Evolutionary conservation across 2,888 invertebrate species (phyloP).

Genomic region (Phania funesta): DNA sequence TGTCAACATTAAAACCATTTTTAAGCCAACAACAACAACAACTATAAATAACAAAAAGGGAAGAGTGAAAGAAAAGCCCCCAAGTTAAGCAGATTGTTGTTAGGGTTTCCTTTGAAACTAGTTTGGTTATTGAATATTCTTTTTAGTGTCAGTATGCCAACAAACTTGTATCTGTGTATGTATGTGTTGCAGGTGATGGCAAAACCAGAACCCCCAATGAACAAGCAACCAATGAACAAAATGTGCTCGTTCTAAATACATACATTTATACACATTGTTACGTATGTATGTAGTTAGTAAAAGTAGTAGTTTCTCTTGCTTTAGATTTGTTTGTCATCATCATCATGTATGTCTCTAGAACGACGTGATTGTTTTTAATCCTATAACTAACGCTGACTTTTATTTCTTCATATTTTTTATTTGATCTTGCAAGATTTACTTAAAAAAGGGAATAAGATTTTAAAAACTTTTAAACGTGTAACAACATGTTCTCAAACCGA

Average conservation of each 20-base stretch:
- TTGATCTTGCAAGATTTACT: background rate
- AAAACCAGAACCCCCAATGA: background rate
- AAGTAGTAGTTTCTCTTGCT: constrained; percentile 11
- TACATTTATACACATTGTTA: background rate
- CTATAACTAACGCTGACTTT: background rate
- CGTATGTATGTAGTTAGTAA: background rate
- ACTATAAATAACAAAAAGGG: background rate
- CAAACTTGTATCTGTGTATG: background rate
- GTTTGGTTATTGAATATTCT: background rate
- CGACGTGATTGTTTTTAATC: constrained; percentile 33
- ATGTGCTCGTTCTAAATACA: background rate
- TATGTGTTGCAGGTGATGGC: background rate
- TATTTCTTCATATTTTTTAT: background rate
- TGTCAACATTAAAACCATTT: constrained; percentile 39
- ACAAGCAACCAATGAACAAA: constrained; percentile 29
- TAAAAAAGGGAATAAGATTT: too few relatives aligned
- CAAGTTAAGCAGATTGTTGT: background rate
- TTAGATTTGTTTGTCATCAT: constrained; percentile 12
- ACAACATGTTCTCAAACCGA: too few relatives aligned
- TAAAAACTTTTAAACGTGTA: too few relatives aligned
- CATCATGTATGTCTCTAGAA: constrained; percentile 9
- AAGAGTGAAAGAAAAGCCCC: background rate
- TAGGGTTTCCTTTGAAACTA: background rate
- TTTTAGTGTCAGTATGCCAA: constrained; percentile 43
- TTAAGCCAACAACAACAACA: constrained; percentile 7